Base-by-base conservation (phyloP, 2,888 invertebrate genomes). In the Epistrophella euchroma region DNA sequence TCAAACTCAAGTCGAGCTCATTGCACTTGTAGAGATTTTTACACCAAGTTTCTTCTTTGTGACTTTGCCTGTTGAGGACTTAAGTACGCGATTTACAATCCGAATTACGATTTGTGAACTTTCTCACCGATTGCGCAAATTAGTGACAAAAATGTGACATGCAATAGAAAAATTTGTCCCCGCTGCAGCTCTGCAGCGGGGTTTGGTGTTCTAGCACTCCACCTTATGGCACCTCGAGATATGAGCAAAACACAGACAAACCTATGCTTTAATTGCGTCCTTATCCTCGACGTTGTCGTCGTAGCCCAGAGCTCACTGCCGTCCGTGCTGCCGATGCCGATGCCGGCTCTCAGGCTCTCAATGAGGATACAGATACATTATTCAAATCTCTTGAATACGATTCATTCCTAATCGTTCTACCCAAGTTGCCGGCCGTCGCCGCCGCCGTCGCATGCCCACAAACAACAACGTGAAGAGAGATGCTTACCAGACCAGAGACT, bases 61-160 rank as follows among this genome's bases (percentile, higher is more conserved):
- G 13, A 4, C 6, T 2, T 45, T 7, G 17, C 17, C 64, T 13
- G 64, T 0, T 28, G 6, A 28, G 45, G 32, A 45, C 10, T 50
- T 68, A 66, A 50, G 47, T 66, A 37, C 19, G 58, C 56, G 71
- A 60, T 55, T 58, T 68, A 66, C 68, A 76, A 68, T 68, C 52
- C 68, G 43, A 56, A 71, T 56, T 71, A 43, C 52, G 40, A 60
- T 66, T 45, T 71, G 62, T 47, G n/a, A 52, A 78, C 62, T 83
- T 83, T 78, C 83, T 64, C 83, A 78, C 74, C 78, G 73, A 74
- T 78, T 47, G 73, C 15, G 45, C 77, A 66, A 78, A 74, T 78
- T 66, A 73, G 81, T 86, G 86, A 86, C 86, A 81, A 86, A 86
- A 86, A 86, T 86, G 82, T 82, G 77, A 78, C 86, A 74, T 78